Conservation (phyloP, 1,140 invertebrate species). For the Nephila pilipes region DNA sequence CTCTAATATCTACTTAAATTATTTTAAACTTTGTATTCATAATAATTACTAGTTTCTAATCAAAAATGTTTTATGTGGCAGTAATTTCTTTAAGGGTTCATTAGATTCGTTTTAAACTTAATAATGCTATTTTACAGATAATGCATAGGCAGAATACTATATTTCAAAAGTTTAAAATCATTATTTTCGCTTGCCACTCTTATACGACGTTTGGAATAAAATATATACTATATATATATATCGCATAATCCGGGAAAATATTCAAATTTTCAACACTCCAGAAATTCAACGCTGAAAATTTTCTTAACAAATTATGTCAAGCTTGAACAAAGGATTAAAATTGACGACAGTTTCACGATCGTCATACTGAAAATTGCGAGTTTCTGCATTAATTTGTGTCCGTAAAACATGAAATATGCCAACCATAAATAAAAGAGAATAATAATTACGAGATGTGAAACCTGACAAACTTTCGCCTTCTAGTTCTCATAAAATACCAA, state of each 20-base stretch:
- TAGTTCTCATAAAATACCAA: not conserved
- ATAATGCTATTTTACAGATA: too few relatives aligned
- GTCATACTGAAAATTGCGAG: not conserved
- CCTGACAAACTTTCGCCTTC: not conserved
- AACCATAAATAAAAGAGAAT: not conserved
- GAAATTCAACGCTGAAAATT: not conserved
- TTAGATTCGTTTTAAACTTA: too few relatives aligned
- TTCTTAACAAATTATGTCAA: not conserved
- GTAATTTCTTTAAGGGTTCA: too few relatives aligned
- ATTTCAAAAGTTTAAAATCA: too few relatives aligned
- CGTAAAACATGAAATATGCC: constrained; percentile 28
- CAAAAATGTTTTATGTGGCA: too few relatives aligned
- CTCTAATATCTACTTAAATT: too few relatives aligned
- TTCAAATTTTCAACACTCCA: not conserved
- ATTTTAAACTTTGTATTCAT: too few relatives aligned
- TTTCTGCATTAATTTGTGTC: constrained; percentile 24
- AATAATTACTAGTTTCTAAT: too few relatives aligned
- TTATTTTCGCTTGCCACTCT: too few relatives aligned
- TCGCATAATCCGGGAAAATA: not conserved
- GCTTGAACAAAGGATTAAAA: not conserved
- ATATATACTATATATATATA: too few relatives aligned
- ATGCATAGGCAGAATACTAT: too few relatives aligned
- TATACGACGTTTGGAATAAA: too few relatives aligned
- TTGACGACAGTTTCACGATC: not conserved
- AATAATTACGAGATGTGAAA: not conserved